These are phyloP conservation scores for Pygocentrus nattereri DNA, from an alignment of 2,797 vertebrate genomes.

Conservation along the genomic window DNA sequence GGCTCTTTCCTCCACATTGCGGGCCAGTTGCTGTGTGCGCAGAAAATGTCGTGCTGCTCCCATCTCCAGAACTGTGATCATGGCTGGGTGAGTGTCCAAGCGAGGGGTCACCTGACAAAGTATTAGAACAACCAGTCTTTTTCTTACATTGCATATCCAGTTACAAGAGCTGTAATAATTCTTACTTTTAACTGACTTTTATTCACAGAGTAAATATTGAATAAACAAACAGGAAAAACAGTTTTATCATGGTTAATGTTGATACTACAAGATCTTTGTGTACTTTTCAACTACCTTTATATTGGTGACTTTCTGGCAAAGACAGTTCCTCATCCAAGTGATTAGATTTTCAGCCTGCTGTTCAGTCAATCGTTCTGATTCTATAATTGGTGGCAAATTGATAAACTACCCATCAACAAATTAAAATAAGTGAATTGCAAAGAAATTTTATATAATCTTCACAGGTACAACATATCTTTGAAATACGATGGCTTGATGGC, in stretches of 20 bases:
- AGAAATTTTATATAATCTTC: neutral
- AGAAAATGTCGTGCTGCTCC: slow-evolving; percentile 96
- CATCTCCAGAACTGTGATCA: slow-evolving; percentile 99
- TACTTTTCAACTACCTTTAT: slow-evolving; percentile 84
- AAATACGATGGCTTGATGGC: neutral
- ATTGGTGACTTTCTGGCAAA: slow-evolving; percentile 85
- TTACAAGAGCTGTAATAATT: neutral
- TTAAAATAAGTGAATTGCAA: no score
- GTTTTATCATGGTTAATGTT: neutral
- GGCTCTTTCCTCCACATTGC: slow-evolving; percentile 88
- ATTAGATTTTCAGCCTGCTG: slow-evolving; percentile 88
- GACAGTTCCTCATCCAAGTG: slow-evolving; percentile 93
- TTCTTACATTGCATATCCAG: neutral
- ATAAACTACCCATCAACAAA: neutral
- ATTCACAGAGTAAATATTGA: no score
- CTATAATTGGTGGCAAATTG: slow-evolving; percentile 65
- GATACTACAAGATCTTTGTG: neutral
- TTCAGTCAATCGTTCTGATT: slow-evolving; percentile 83
- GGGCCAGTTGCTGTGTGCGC: slow-evolving; percentile 94
- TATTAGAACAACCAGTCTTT: no score
- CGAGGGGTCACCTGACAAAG: slow-evolving; percentile 86
- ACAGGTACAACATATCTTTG: neutral
- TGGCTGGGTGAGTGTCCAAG: slow-evolving; percentile 94
- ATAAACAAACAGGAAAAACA: neutral
- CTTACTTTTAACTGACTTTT: neutral